Conservation (phyloP, 2,797 vertebrate species). For the Fistularia commersonii region DNA sequence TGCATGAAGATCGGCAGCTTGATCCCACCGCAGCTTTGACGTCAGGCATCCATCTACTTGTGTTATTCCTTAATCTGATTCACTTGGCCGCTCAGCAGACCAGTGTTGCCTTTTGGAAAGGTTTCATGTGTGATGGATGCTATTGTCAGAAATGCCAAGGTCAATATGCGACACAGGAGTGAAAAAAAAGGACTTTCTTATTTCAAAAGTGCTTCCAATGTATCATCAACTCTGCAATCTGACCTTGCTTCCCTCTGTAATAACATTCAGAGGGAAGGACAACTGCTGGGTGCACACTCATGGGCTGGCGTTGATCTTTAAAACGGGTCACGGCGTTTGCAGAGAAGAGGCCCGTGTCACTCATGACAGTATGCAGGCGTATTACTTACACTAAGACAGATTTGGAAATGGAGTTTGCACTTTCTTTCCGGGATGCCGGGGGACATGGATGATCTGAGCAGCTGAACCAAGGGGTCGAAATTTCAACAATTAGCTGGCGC, state of each 20-base stretch:
- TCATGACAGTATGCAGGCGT: slow-evolving; percentile 67
- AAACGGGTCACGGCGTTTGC: slow-evolving; percentile 80
- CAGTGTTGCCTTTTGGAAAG: slow-evolving; percentile 85
- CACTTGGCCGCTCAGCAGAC: slow-evolving; percentile 85
- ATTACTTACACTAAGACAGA: slow-evolving; percentile 73
- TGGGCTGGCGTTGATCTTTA: slow-evolving; percentile 80
- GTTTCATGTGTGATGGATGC: slow-evolving; percentile 93
- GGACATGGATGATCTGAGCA: slow-evolving; percentile 9
- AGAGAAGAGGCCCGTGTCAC: slow-evolving; percentile 73
- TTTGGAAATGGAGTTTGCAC: slow-evolving; percentile 56
- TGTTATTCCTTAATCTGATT: slow-evolving; percentile 90
- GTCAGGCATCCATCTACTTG: slow-evolving; percentile 87
- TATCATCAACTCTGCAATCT: slow-evolving; percentile 90
- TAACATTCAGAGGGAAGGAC: slow-evolving; percentile 85
- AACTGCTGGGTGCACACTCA: slow-evolving; percentile 86
- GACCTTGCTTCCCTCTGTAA: slow-evolving; percentile 92
- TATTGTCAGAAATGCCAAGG: slow-evolving; percentile 97
- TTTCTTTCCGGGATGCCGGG: slow-evolving; percentile 25
- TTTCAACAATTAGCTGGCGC: slow-evolving; percentile 41
- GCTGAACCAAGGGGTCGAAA: slow-evolving; percentile 30
- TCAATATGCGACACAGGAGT: slow-evolving; percentile 87
- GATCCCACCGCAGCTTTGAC: slow-evolving; percentile 82
- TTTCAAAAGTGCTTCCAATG: slow-evolving; percentile 87
- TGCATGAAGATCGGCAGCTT: slow-evolving; percentile 70
- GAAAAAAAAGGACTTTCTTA: slow-evolving; percentile 80